phyloP scores from a whole-genome alignment of 2,797 vertebrate species.

The Mus caroli region DNA sequence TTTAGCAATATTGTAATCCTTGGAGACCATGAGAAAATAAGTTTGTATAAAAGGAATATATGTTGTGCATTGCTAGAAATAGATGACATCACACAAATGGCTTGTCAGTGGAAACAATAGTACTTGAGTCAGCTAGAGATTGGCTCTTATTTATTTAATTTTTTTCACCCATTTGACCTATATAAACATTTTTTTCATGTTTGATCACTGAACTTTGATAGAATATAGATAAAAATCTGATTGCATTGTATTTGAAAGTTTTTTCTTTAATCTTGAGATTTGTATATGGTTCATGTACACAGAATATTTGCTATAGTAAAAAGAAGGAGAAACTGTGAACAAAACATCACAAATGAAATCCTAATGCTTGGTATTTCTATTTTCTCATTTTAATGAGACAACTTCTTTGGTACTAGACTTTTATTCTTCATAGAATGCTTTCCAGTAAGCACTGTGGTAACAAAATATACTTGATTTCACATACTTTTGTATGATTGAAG shows the following conservation, averaged over 20 bases:
- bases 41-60: background rate
- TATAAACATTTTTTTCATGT: background rate
- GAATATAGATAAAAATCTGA: conserved; percentile 24
- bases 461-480: conserved; percentile 58
- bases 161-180: background rate
- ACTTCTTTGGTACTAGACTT: conserved; percentile 10
- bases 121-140: background rate
- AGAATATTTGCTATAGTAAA: conserved; percentile 14
- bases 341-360: conserved; percentile 59
- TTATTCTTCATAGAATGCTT: conserved; percentile 38
- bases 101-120: background rate
- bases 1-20: background rate
- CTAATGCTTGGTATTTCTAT: background rate
- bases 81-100: background rate
- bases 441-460: conserved; percentile 19
- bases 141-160: background rate
- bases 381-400: conserved; percentile 68
- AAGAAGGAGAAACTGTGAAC: conserved; percentile 55
- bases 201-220: conserved; percentile 18
- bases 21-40: background rate
- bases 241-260: conserved; percentile 7
- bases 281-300: conserved; percentile 20
- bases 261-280: conserved; percentile 66
- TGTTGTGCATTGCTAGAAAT: background rate
- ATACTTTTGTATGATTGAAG: conserved; percentile 15